Percentiles rank a stretch among this genome's conserved stretches.
Conservation (phyloP, 2,797 vertebrate genomes). For the Acanthis flammea region DNA sequence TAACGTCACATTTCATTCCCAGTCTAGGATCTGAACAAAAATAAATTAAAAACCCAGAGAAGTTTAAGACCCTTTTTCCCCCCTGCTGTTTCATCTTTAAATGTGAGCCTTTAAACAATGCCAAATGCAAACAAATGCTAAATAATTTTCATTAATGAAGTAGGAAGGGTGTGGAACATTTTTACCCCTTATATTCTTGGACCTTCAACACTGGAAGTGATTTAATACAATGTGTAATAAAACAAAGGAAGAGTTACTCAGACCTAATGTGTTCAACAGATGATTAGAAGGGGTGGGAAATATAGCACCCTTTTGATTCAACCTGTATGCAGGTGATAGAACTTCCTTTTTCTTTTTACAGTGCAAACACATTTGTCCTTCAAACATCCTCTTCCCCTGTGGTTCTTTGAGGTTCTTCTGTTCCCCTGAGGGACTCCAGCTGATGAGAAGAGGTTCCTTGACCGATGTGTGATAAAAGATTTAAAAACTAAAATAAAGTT, state of each 20-base stretch:
- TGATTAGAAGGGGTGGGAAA: conserved; percentile 36
- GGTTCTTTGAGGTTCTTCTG: neutral
- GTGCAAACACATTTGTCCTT: neutral
- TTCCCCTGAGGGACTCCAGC: neutral
- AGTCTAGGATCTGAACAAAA: conserved; percentile 45
- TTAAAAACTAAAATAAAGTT: neutral
- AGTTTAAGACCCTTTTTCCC: neutral
- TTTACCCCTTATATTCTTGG: conserved; percentile 40
- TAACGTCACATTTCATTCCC: conserved; percentile 53
- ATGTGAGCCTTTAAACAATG: neutral
- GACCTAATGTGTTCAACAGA: conserved; percentile 44
- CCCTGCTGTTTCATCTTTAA: conserved; percentile 33
- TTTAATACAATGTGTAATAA: conserved; percentile 54
- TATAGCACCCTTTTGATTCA: conserved; percentile 22
- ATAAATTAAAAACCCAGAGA: conserved; percentile 35
- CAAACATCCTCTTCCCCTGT: neutral
- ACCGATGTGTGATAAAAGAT: neutral
- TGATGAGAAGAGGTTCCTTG: neutral
- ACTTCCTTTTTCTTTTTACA: conserved; percentile 21
- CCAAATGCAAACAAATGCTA: conserved; percentile 54
- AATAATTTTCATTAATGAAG: conserved; percentile 30
- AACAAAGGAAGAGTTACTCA: conserved; percentile 70
- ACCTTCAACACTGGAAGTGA: conserved; percentile 20
- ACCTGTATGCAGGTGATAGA: conserved; percentile 35
- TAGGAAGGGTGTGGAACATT: conserved; percentile 22